These are phyloP conservation scores for Campoplex nolae DNA, from an alignment of 2,888 invertebrate species.

Conservation along the genomic window DNA sequence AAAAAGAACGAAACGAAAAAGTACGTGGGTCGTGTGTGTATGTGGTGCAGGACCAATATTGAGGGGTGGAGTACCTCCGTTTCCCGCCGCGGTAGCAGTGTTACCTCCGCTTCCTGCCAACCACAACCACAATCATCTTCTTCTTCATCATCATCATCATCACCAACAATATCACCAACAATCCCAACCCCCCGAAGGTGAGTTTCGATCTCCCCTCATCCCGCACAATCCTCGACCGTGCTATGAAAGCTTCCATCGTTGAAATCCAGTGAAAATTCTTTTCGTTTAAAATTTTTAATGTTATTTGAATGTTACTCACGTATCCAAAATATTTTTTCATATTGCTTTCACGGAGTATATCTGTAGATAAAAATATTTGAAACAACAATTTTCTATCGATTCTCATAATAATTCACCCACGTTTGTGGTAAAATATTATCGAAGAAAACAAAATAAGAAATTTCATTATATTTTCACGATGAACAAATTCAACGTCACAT, in stretches of 20 bases:
- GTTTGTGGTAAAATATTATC: not conserved
- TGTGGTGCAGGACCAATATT: constrained; percentile 82
- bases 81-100: constrained; percentile 87
- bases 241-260: not conserved
- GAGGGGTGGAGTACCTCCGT: constrained; percentile 84
- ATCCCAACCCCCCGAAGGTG: constrained; percentile 83
- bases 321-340: too few relatives aligned
- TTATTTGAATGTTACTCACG: not conserved
- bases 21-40: constrained; percentile 76
- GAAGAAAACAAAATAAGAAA: not conserved
- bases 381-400: not conserved
- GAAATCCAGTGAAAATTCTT: not conserved
- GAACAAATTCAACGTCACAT: not conserved
- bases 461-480: not conserved
- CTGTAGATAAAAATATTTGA: not conserved
- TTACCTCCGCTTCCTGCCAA: constrained; percentile 86
- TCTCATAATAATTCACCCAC: not conserved
- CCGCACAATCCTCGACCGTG: constrained; percentile 34
- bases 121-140: constrained; percentile 81
- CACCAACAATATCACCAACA: constrained; percentile 76
- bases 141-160: constrained; percentile 76
- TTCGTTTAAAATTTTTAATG: not conserved
- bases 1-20: constrained; percentile 69
- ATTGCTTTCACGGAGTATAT: not conserved
- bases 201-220: constrained; percentile 70